Conservation (phyloP, 2,797 vertebrate genomes). For the Girardinus metallicus region DNA sequence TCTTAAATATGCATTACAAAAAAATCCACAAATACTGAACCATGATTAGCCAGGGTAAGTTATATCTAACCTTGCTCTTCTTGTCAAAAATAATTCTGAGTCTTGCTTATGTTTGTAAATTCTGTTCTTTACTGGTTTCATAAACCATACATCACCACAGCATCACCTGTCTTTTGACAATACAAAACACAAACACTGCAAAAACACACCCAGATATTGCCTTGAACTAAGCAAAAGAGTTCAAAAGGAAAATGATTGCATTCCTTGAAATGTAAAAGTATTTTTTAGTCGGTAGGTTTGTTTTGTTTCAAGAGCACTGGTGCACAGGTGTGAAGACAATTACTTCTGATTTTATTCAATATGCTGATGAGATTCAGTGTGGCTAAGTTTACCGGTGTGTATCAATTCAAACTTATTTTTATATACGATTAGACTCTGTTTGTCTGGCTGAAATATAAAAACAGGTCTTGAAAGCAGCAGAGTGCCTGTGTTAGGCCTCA, state of each 20-base stretch:
- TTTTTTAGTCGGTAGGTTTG: neutral
- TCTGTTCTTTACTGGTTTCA: neutral
- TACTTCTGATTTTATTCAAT: slow-evolving; percentile 9
- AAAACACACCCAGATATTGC: neutral
- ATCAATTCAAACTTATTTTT: slow-evolving; percentile 29
- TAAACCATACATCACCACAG: neutral
- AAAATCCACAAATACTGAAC: neutral
- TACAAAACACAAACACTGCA: neutral
- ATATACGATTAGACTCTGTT: slow-evolving; percentile 52
- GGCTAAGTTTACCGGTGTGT: slow-evolving; percentile 6
- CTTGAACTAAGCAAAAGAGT: neutral
- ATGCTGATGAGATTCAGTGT: slow-evolving; percentile 12
- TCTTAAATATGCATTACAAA: neutral
- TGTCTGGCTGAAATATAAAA: slow-evolving; percentile 54
- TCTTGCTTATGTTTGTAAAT: neutral
- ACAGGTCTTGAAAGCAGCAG: slow-evolving; percentile 58
- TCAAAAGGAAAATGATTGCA: neutral
- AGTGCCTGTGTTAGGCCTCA: slow-evolving; percentile 53
- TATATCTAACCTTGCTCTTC: neutral
- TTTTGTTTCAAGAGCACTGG: neutral
- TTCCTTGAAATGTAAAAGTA: neutral
- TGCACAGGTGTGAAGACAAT: neutral
- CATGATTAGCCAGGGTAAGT: neutral
- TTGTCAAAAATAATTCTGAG: neutral
- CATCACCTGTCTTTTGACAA: neutral